phyloP scores from a whole-genome alignment of 2,113 vertebrate genomes.

The Trochalopteron elliotii region DNA sequence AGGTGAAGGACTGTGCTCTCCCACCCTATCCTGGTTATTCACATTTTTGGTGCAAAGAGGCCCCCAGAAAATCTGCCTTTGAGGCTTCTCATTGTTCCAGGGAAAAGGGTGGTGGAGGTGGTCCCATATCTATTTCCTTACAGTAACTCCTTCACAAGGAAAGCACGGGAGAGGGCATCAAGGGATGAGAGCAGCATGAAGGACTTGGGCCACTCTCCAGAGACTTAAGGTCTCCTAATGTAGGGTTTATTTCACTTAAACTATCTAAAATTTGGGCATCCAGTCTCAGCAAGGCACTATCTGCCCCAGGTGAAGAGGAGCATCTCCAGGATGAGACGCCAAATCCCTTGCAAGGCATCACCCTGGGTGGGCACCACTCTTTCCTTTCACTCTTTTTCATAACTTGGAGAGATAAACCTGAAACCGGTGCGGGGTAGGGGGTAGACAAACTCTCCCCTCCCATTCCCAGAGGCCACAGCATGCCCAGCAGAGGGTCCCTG shows the following conservation, averaged over 20 bases:
- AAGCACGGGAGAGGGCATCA: fast-evolving
- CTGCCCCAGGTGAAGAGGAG: neutral
- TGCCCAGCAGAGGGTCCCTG: neutral
- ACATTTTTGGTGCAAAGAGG: neutral
- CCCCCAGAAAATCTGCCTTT: neutral
- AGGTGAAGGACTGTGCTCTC: neutral
- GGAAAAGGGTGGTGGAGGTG: neutral
- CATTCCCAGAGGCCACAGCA: neutral
- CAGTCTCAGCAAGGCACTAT: neutral
- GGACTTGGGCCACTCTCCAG: neutral
- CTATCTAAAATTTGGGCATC: neutral
- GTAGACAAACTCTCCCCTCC: neutral
- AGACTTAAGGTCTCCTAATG: neutral
- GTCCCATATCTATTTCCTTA: neutral
- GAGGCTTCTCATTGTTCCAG: neutral
- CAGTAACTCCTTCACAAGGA: neutral
- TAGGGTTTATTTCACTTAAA: neutral
- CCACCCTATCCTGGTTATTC: neutral
- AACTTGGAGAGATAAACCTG: neutral
- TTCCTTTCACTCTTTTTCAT: no score
- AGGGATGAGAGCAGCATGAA: neutral
- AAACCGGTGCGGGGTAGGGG: fast-evolving
- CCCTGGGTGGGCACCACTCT: neutral
- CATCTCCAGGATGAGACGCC: neutral
- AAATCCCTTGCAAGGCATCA: neutral